phyloP scores from a whole-genome alignment of 2,113 vertebrate species.

The Myrmecophaga tridactyla region DNA sequence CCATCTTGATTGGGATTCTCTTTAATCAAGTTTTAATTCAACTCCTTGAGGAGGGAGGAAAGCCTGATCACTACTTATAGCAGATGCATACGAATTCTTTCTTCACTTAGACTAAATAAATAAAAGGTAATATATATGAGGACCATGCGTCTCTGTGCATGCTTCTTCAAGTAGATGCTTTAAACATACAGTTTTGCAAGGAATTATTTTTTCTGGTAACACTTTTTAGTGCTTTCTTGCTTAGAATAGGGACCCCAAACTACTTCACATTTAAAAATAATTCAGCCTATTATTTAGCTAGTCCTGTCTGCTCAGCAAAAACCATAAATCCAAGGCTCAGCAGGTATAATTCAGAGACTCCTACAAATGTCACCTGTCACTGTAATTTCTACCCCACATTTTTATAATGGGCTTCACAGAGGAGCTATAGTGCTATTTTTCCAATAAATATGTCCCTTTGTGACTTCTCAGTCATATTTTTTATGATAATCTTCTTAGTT shows the following conservation, averaged over 20 bases:
- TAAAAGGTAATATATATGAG: neutral
- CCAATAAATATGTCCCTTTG: conserved; percentile 44
- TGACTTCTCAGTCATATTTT: conserved; percentile 57
- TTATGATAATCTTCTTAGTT: conserved; percentile 47
- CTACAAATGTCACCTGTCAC: conserved; percentile 53
- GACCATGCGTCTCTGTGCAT: neutral
- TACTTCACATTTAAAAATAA: conserved; percentile 66
- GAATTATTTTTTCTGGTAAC: conserved; percentile 63
- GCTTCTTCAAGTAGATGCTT: conserved; percentile 48
- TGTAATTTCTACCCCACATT: conserved; percentile 48
- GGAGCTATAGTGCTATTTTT: conserved; percentile 45
- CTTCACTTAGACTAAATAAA: neutral
- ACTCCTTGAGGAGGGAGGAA: neutral
- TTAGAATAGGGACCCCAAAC: conserved; percentile 8
- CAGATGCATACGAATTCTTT: neutral
- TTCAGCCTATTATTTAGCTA: conserved; percentile 53
- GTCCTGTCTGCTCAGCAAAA: conserved; percentile 42
- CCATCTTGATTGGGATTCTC: no score
- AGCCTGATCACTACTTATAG: neutral
- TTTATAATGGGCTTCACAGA: conserved; percentile 53
- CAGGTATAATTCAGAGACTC: conserved; percentile 57
- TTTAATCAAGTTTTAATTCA: neutral
- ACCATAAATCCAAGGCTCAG: conserved; percentile 52
- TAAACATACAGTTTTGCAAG: conserved; percentile 25
- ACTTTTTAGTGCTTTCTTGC: conserved; percentile 43